Conservation (phyloP, 2,797 vertebrate species). For the Labroides dimidiatus region DNA sequence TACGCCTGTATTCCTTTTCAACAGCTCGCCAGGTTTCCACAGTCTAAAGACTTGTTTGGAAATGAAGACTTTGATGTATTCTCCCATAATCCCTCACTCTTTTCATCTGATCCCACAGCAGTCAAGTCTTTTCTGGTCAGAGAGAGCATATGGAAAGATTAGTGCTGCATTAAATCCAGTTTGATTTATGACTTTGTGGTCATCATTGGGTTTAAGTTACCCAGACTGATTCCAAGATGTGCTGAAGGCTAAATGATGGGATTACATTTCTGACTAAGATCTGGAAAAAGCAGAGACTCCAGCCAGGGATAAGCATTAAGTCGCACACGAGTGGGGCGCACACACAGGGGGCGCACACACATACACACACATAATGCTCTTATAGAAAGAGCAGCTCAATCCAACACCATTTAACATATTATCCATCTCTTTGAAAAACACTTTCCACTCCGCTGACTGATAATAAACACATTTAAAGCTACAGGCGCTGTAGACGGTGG, state of each 20-base stretch:
- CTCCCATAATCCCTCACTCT: neutral
- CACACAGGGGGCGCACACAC: neutral
- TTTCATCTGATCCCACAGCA: conserved; percentile 1
- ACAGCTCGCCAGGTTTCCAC: conserved; percentile 8
- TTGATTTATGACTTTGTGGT: conserved; percentile 8
- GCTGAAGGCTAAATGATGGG: neutral
- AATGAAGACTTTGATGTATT: conserved; percentile 8
- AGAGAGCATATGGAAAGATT: conserved; percentile 1
- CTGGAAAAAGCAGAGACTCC: conserved; percentile 7
- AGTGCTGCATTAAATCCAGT: neutral
- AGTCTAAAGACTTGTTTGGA: conserved; percentile 1
- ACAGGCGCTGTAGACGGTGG: neutral
- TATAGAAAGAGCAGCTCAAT: conserved; percentile 50
- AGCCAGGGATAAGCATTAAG: conserved; percentile 10
- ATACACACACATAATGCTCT: conserved; percentile 46
- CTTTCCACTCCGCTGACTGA: conserved; percentile 14
- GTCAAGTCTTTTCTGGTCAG: neutral
- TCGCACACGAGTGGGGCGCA: conserved; percentile 4
- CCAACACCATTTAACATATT: conserved; percentile 36
- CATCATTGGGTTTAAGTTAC: conserved; percentile 8
- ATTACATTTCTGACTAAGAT: conserved; percentile 13
- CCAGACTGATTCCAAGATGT: neutral
- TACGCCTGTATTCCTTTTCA: neutral
- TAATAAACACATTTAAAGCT: conserved; percentile 22
- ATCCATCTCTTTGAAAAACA: conserved; percentile 33